phyloP scores from a whole-genome alignment of 1,140 invertebrate genomes.

The Eumaeus atala region DNA sequence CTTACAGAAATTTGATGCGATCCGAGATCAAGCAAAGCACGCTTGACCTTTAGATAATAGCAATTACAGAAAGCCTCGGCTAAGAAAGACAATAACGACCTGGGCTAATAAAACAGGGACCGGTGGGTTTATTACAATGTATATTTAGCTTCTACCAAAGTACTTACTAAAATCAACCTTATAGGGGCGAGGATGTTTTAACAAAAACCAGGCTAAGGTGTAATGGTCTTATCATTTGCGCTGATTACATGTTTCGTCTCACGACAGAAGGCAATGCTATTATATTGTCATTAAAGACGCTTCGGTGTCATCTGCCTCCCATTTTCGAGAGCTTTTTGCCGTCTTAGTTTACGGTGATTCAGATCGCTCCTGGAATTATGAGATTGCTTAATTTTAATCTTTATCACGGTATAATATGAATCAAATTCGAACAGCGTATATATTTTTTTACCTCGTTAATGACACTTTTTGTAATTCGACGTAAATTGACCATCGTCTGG shows the following conservation, averaged over 20 bases:
- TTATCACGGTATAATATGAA: constrained; percentile 24
- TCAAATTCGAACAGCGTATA: constrained; percentile 23
- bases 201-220: constrained; percentile 42
- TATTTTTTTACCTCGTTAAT: constrained; percentile 54
- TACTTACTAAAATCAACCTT: constrained; percentile 27
- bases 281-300: constrained; percentile 71
- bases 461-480: constrained; percentile 66
- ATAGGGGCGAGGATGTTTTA: constrained; percentile 46
- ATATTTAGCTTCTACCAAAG: constrained; percentile 17
- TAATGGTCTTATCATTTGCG: constrained; percentile 61
- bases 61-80: constrained; percentile 35
- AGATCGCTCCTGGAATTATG: constrained; percentile 28
- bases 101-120: constrained; percentile 15
- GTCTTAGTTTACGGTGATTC: constrained; percentile 52
- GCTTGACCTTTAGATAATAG: constrained; percentile 40
- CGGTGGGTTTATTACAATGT: constrained; percentile 7
- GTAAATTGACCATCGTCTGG: constrained; percentile 62
- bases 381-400: constrained; percentile 14
- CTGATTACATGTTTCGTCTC: constrained; percentile 59
- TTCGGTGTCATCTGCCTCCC: constrained; percentile 64
- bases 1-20: constrained; percentile 34
- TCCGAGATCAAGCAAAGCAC: constrained; percentile 34
- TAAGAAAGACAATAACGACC: constrained; percentile 28
- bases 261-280: constrained; percentile 63
- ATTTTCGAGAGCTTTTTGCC: constrained; percentile 67